Evolutionary conservation across 2,113 vertebrate genomes (phyloP).

Genomic region (Atractosteus spatula): DNA sequence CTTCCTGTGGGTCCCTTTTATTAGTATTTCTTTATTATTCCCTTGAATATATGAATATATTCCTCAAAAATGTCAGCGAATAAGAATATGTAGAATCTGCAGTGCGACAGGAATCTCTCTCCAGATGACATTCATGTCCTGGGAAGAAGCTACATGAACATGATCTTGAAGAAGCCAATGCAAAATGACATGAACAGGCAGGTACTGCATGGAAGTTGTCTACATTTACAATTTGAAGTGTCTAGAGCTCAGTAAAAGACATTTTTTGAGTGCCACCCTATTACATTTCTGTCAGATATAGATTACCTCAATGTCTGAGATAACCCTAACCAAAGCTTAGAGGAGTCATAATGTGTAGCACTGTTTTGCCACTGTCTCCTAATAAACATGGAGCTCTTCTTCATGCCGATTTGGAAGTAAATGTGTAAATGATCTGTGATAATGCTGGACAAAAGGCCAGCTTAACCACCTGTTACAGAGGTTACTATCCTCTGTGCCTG

Average conservation of each 20-base stretch:
- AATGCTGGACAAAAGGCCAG: too few species aligned
- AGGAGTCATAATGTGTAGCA: not conserved
- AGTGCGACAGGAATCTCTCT: not conserved
- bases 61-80: not conserved
- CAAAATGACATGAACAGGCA: not conserved
- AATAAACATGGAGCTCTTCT: too few species aligned
- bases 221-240: too few species aligned
- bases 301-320: not conserved
- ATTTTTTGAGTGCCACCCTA: too few species aligned
- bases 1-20: not conserved
- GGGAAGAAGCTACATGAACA: not conserved
- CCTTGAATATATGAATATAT: not conserved
- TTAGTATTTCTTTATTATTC: not conserved
- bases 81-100: not conserved
- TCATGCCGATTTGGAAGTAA: not conserved
- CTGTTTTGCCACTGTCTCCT: too few species aligned
- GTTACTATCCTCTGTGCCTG: too few species aligned
- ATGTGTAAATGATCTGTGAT: too few species aligned
- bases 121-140: not conserved
- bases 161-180: not conserved
- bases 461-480: too few species aligned
- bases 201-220: not conserved
- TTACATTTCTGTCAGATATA: too few species aligned
- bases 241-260: too few species aligned
- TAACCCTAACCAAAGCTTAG: not conserved